Evolutionary conservation across 2,888 invertebrate genomes (phyloP).

Genomic region (Zelleria hepariella): DNA sequence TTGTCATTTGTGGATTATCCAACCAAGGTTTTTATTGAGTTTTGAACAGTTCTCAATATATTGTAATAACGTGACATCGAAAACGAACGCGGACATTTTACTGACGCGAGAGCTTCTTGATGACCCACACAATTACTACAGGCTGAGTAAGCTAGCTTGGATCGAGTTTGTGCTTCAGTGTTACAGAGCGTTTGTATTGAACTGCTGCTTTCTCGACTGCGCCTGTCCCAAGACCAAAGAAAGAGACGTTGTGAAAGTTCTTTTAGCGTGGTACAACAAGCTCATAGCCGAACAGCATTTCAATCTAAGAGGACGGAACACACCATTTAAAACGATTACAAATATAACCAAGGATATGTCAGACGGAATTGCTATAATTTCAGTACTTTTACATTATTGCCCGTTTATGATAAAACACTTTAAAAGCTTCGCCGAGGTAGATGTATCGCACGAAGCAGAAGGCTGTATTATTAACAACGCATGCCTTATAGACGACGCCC

Average conservation of each 20-base stretch:
- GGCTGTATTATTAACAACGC: constrained; percentile 69
- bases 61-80: constrained; percentile 37
- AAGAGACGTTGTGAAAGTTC: constrained; percentile 40
- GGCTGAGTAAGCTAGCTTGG: constrained; percentile 69
- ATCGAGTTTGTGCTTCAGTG: constrained; percentile 74
- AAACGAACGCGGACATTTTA: constrained; percentile 43
- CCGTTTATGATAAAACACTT: constrained; percentile 66
- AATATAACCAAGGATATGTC: constrained; percentile 67
- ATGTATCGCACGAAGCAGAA: constrained; percentile 38
- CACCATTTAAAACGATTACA: constrained; percentile 33
- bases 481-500: constrained; percentile 64
- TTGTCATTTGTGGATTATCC: constrained; percentile 40
- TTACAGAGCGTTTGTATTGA: constrained; percentile 71
- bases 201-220: constrained; percentile 60
- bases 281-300: constrained; percentile 37
- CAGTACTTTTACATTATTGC: constrained; percentile 70
- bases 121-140: constrained; percentile 35
- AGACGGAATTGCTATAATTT: constrained; percentile 70
- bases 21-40: constrained; percentile 50
- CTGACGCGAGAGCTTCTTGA: constrained; percentile 33
- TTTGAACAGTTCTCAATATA: constrained; percentile 50
- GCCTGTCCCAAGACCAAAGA: constrained; percentile 32
- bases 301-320: constrained; percentile 26
- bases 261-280: constrained; percentile 48
- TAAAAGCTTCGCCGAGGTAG: constrained; percentile 42